A percentile compares a stretch with the other conserved stretches of the same genome.
These are phyloP conservation scores for Coelopa pilipes DNA, from an alignment of 2,888 invertebrate genomes.

Conservation along the genomic window DNA sequence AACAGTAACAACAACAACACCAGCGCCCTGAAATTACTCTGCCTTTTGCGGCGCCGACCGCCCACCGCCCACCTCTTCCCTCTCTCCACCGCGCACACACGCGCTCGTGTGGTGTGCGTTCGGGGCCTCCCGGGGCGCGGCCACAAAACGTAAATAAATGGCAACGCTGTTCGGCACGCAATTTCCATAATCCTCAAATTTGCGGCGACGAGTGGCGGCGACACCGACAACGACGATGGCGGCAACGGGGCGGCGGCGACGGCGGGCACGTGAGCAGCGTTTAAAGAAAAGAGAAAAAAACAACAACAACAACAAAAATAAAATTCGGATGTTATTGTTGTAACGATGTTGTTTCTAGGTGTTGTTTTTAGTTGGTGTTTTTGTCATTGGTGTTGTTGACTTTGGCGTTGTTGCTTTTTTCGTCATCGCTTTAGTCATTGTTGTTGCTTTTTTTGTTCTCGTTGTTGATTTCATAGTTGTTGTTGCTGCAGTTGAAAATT, in stretches of 20 bases:
- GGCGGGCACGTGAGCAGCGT: constrained; percentile 4
- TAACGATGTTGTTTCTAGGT: not conserved
- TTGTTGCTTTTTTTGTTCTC: not conserved
- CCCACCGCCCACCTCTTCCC: too few relatives aligned
- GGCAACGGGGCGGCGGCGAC: not conserved
- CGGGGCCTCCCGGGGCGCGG: constrained; percentile 13
- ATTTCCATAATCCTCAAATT: constrained; percentile 35
- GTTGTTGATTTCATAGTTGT: not conserved
- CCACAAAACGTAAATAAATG: constrained; percentile 14
- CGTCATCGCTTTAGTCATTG: too few relatives aligned
- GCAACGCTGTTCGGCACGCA: constrained; percentile 28
- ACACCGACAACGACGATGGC: not conserved
- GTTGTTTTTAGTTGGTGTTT: not conserved
- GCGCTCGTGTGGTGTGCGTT: not conserved
- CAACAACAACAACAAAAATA: too few relatives aligned
- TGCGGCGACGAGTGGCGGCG: constrained; percentile 26
- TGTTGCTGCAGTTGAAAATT: not conserved
- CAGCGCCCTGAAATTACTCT: not conserved
- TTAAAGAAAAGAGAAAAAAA: too few relatives aligned
- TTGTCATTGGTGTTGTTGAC: not conserved
- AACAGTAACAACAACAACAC: not conserved
- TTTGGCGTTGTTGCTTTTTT: too few relatives aligned
- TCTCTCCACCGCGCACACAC: constrained; percentile 6
- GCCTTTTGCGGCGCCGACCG: not conserved
- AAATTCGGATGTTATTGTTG: not conserved